Evolutionary conservation across 2,797 vertebrate genomes (phyloP).

Genomic region (Urosaurus nigricauda): DNA sequence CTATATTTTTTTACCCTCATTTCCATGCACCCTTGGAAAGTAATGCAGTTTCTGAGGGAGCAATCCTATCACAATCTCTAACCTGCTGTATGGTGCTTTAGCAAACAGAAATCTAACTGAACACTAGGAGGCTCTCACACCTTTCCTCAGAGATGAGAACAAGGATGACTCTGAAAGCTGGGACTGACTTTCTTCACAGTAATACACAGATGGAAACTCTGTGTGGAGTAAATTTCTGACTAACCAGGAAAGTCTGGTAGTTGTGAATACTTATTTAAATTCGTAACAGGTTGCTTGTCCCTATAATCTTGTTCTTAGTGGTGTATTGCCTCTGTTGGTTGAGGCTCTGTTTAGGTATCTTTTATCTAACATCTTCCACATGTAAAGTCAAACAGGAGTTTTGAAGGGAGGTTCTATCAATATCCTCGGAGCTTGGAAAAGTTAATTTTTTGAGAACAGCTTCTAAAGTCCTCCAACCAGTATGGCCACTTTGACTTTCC

Average conservation of each 20-base stretch:
- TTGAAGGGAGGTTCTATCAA: background rate
- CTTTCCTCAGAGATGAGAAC: background rate
- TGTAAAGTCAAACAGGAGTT: background rate
- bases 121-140: slow-evolving; percentile 41
- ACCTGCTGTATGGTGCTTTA: background rate
- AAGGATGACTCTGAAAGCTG: background rate
- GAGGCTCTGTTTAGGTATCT: background rate
- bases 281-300: background rate
- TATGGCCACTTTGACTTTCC: background rate
- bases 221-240: background rate
- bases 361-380: background rate
- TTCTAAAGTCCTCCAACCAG: background rate
- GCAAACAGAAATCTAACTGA: background rate
- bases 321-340: background rate
- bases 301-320: no score
- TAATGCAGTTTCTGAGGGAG: background rate
- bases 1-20: background rate
- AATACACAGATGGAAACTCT: background rate
- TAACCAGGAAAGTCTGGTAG: no score
- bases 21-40: no score
- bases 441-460: no score
- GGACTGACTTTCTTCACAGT: background rate
- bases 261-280: no score
- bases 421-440: background rate
- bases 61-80: rapidly evolving